phyloP scores from a whole-genome alignment of 2,113 vertebrate genomes.

The Syrrhaptes paradoxus region DNA sequence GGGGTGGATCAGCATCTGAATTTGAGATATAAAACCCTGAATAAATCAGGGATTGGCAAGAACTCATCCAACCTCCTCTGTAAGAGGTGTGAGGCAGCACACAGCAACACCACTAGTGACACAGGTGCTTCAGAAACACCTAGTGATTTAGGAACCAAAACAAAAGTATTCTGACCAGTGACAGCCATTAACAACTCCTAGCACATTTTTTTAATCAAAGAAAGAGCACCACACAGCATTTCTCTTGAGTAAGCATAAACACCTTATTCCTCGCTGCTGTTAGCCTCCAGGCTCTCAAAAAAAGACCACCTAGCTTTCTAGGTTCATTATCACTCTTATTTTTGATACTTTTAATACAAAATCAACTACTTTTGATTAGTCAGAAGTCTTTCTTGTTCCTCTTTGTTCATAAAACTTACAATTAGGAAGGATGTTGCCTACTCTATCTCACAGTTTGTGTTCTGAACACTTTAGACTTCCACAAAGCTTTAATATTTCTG shows the following conservation, averaged over 20 bases:
- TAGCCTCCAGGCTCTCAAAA: background rate
- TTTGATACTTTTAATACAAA: background rate
- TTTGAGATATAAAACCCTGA: fast-evolving
- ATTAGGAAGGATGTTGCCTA: background rate
- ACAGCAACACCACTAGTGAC: fast-evolving
- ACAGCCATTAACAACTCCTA: background rate
- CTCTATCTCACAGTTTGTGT: background rate
- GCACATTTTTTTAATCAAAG: background rate
- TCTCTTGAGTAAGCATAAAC: background rate
- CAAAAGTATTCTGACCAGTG: fast-evolving
- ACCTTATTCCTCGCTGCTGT: background rate
- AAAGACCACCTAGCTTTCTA: background rate
- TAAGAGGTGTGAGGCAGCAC: background rate
- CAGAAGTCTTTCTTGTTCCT: background rate
- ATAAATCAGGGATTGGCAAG: background rate
- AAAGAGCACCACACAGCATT: background rate
- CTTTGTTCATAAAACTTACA: background rate
- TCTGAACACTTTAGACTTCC: background rate
- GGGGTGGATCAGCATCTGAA: fast-evolving
- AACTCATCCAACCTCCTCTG: fast-evolving
- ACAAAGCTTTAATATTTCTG: background rate
- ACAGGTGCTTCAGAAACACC: background rate
- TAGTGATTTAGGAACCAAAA: background rate
- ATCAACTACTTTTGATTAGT: fast-evolving
- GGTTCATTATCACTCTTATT: background rate